Conservation (phyloP, 2,888 invertebrate species). For the Eupithecia tripunctaria region DNA sequence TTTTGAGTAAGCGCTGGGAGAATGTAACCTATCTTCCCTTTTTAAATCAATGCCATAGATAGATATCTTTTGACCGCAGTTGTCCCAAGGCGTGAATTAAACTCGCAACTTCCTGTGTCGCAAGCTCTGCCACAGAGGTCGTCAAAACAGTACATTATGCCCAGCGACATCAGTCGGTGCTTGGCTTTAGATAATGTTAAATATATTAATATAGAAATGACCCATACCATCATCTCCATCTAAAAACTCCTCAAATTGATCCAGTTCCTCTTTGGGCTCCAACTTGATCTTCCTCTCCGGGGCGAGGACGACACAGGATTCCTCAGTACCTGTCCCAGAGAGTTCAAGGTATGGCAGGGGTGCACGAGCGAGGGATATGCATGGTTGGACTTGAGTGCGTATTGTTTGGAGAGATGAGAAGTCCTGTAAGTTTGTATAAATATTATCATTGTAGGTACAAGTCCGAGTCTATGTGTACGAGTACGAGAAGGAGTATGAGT, state of each 20-base stretch:
- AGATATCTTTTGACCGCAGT: too few relatives aligned
- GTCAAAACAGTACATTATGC: too few relatives aligned
- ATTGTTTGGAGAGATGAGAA: conserved; percentile 22
- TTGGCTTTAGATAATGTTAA: too few relatives aligned
- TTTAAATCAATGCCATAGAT: too few relatives aligned
- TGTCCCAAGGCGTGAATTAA: too few relatives aligned
- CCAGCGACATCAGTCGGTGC: too few relatives aligned
- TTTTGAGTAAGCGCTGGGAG: too few relatives aligned
- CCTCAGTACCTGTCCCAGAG: conserved; percentile 18
- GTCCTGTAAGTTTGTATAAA: conserved; percentile 27
- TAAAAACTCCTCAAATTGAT: conserved; percentile 54
- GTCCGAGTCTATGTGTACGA: too few relatives aligned
- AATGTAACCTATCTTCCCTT: too few relatives aligned
- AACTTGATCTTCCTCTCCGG: conserved; percentile 51
- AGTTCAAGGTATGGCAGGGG: conserved; percentile 14
- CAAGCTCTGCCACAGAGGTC: too few relatives aligned
- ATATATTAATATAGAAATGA: background rate
- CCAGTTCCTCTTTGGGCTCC: conserved; percentile 62
- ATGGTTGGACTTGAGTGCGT: conserved; percentile 25
- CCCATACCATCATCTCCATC: conserved; percentile 55
- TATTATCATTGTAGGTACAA: background rate
- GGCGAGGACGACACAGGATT: conserved; percentile 5
- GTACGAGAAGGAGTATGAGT: too few relatives aligned
- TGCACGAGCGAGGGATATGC: conserved; percentile 17
- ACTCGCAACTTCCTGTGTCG: too few relatives aligned